A percentile compares a stretch with the other conserved stretches of the same genome.
phyloP scores from a whole-genome alignment of 2,888 invertebrate genomes.

The Drosophila borborema region DNA sequence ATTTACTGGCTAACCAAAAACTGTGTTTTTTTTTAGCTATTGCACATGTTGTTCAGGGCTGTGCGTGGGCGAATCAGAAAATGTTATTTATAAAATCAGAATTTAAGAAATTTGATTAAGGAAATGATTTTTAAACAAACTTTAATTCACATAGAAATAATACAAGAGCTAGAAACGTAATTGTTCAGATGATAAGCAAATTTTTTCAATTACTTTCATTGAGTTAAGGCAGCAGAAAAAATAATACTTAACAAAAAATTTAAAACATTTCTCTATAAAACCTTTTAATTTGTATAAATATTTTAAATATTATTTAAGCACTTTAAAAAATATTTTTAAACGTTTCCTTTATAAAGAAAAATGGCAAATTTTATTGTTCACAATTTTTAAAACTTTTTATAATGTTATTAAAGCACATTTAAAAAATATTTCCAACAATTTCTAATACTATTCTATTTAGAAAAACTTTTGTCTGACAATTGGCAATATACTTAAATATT shows the following conservation, averaged over 20 bases:
- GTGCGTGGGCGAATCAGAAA: conserved; percentile 14
- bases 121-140: not conserved
- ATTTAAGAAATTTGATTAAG: not conserved
- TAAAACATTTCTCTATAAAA: too few species aligned
- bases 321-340: too few species aligned
- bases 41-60: conserved; percentile 15
- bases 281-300: too few species aligned
- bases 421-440: too few species aligned
- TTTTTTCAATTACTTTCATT: not conserved
- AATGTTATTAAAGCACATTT: too few species aligned
- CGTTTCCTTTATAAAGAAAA: too few species aligned
- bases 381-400: too few species aligned
- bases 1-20: conserved; percentile 29
- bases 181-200: not conserved
- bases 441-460: not conserved
- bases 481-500: not conserved
- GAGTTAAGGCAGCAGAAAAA: not conserved
- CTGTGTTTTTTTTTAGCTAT: conserved; percentile 24
- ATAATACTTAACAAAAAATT: too few species aligned
- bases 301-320: too few species aligned
- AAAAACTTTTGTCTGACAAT: not conserved
- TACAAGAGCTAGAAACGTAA: not conserved
- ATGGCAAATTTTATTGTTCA: too few species aligned
- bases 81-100: not conserved
- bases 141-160: not conserved